Percentiles rank a stretch among this genome's conserved stretches.
phyloP scores from a whole-genome alignment of 2,113 vertebrate species.

The Corythoichthys haematopterus region DNA sequence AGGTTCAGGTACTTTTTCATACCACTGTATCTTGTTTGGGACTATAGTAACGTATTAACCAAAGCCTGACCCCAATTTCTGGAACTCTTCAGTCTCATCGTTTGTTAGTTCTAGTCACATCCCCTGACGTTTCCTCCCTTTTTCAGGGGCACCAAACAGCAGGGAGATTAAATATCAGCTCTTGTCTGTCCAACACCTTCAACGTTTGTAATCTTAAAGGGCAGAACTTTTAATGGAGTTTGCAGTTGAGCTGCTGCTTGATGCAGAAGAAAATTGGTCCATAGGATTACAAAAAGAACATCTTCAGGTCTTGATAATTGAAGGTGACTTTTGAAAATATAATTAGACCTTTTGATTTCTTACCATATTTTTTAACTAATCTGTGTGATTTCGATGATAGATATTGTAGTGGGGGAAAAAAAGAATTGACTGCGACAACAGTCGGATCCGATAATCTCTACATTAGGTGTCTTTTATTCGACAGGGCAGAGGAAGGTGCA shows the following conservation, averaged over 20 bases:
- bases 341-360: constrained; percentile 22
- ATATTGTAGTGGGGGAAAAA: neutral
- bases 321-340: constrained; percentile 19
- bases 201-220: neutral
- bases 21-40: neutral
- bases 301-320: constrained; percentile 13
- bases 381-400: constrained; percentile 8
- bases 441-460: too few species aligned
- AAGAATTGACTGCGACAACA: too few species aligned
- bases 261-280: constrained; percentile 8
- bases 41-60: neutral
- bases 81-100: too few species aligned
- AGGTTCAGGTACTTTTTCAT: too few species aligned
- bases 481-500: too few species aligned
- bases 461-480: too few species aligned
- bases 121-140: too few species aligned
- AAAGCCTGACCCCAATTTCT: neutral
- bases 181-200: neutral
- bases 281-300: constrained; percentile 5
- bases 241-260: neutral
- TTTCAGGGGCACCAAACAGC: constrained; percentile 1
- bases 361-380: constrained; percentile 3
- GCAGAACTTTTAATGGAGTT: constrained; percentile 8
- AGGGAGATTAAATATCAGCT: constrained; percentile 41
- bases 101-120: too few species aligned